These are phyloP conservation scores for Melitaea cinxia DNA, from an alignment of 1,140 invertebrate species.

Conservation along the genomic window DNA sequence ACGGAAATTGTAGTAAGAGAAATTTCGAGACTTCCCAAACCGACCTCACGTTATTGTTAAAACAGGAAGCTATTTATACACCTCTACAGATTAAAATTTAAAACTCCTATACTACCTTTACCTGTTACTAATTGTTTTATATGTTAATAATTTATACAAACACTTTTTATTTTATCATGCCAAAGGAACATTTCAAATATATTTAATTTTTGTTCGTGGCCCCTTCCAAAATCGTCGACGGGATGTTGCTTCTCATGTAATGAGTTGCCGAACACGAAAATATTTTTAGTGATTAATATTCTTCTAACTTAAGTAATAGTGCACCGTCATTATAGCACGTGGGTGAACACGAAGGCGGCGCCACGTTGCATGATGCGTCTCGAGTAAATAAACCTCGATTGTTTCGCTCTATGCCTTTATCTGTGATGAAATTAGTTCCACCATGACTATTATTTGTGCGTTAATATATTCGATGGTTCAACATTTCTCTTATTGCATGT, in stretches of 20 bases:
- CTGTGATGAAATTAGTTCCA: conserved; percentile 7
- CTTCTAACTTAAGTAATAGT: conserved; percentile 24
- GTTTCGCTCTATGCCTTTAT: conserved; percentile 5
- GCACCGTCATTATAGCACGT: conserved; percentile 18
- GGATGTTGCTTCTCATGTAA: conserved; percentile 17
- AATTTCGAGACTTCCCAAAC: conserved; percentile 12
- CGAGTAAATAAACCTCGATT: conserved; percentile 10
- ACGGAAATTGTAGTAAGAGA: conserved; percentile 24
- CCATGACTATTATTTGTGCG: background rate
- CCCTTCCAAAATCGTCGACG: conserved; percentile 15
- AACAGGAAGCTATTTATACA: conserved; percentile 2
- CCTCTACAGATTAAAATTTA: background rate
- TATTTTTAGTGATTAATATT: conserved; percentile 29
- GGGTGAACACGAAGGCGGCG: conserved; percentile 20
- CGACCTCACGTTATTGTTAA: background rate
- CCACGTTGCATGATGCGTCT: conserved; percentile 23
- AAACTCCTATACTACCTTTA: background rate
- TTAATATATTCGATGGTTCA: background rate
- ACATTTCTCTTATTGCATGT: background rate
- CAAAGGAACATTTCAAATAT: background rate
- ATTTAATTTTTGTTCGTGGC: background rate
- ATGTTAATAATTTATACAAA: background rate
- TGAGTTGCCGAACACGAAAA: conserved; percentile 24
- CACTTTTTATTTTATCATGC: background rate
- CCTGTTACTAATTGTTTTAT: background rate